These are phyloP conservation scores for Apodemus speciosus DNA, from an alignment of 2,113 vertebrate species.

Conservation along the genomic window DNA sequence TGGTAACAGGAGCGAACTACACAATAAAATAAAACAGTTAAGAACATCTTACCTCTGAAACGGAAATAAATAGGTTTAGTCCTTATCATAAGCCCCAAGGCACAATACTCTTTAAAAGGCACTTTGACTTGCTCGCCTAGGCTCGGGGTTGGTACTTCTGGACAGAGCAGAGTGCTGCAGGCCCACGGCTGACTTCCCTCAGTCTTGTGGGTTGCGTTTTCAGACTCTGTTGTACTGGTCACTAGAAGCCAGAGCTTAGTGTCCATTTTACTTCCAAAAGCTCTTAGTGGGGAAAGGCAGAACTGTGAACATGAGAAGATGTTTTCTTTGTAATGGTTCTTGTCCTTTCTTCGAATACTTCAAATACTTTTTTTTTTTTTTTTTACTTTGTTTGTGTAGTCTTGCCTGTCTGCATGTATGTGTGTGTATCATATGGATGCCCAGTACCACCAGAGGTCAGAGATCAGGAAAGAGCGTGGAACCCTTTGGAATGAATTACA, in stretches of 20 bases:
- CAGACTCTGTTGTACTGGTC: neutral
- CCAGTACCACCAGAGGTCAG: neutral
- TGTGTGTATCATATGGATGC: neutral
- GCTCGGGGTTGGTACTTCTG: neutral
- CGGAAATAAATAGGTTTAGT: conserved; percentile 9
- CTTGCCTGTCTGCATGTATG: neutral
- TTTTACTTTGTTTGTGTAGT: neutral
- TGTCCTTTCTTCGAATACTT: conserved; percentile 3
- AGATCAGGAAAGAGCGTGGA: neutral
- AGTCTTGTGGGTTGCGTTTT: neutral
- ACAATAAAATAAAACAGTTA: conserved; percentile 61
- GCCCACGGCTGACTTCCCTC: neutral
- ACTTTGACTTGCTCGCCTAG: neutral
- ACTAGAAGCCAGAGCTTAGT: neutral
- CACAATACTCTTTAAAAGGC: neutral
- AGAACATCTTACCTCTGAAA: neutral
- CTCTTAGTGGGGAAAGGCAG: neutral
- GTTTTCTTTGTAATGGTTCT: neutral
- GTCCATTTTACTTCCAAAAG: neutral
- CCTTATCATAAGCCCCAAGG: neutral
- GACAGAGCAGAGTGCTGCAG: neutral
- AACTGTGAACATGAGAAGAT: conserved; percentile 28
- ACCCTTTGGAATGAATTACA: neutral
- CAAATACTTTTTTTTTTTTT: conserved; percentile 27
- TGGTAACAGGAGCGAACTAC: conserved; percentile 75